phyloP scores from a whole-genome alignment of 2,888 invertebrate genomes.

The Dolomedes plantarius region DNA sequence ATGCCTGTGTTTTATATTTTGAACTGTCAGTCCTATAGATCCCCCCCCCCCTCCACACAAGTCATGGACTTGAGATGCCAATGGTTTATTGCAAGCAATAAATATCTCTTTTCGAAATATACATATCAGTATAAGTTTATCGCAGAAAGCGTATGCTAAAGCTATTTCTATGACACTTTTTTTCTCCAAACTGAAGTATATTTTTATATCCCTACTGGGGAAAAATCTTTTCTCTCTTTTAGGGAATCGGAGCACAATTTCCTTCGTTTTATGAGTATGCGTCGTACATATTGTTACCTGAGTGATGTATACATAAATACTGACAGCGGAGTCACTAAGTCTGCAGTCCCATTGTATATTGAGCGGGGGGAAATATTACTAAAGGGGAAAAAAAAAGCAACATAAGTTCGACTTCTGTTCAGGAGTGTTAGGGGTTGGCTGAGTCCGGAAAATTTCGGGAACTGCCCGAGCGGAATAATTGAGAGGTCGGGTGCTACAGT shows the following conservation, averaged over 20 bases:
- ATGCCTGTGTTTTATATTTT: too few relatives aligned
- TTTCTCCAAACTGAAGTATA: too few relatives aligned
- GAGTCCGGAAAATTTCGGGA: background rate
- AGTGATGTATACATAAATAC: slow-evolving; percentile 43
- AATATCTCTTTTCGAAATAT: too few relatives aligned
- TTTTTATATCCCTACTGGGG: background rate
- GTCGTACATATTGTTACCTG: slow-evolving; percentile 12
- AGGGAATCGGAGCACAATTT: background rate
- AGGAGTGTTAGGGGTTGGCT: background rate
- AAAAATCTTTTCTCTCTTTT: background rate
- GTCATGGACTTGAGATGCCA: too few relatives aligned
- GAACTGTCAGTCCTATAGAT: too few relatives aligned
- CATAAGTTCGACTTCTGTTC: slow-evolving; percentile 33
- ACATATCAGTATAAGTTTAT: too few relatives aligned
- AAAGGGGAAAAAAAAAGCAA: slow-evolving; percentile 28
- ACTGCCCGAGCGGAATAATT: background rate
- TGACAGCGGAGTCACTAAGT: slow-evolving; percentile 41
- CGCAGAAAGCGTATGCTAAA: too few relatives aligned
- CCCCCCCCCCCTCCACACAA: too few relatives aligned
- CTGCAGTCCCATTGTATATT: slow-evolving; percentile 27
- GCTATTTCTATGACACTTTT: too few relatives aligned
- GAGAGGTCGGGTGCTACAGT: background rate
- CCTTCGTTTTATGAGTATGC: slow-evolving; percentile 14
- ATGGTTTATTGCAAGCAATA: too few relatives aligned
- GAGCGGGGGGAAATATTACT: background rate